A percentile compares a stretch with the other conserved stretches of the same genome.
Evolutionary conservation across 2,888 invertebrate species (phyloP).

Genomic region (Lithodes maja): DNA sequence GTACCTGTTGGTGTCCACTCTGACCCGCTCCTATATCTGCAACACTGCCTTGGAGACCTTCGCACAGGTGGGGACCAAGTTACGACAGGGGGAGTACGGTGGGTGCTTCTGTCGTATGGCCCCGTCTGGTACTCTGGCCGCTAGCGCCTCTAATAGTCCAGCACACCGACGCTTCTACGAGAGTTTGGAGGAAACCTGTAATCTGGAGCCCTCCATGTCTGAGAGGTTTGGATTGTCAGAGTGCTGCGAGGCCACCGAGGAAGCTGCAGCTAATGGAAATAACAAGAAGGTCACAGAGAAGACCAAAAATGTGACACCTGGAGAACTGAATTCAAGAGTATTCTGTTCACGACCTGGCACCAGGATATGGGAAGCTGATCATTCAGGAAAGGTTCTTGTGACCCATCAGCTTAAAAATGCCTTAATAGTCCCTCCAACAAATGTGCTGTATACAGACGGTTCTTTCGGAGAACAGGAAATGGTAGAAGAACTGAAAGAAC

Average conservation of each 20-base stretch:
- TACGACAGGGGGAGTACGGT: conserved; percentile 62
- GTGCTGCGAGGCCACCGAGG: conserved; percentile 54
- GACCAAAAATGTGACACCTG: not conserved
- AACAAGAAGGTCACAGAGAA: not conserved
- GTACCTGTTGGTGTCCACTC: conserved; percentile 65
- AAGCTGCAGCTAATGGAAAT: not conserved
- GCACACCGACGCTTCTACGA: conserved; percentile 13
- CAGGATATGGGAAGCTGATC: conserved; percentile 64
- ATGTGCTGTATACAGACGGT: conserved; percentile 50
- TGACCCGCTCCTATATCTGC: conserved; percentile 61
- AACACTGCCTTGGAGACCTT: conserved; percentile 63
- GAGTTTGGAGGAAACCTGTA: conserved; percentile 14
- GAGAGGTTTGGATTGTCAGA: conserved; percentile 44
- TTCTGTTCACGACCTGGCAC: conserved; percentile 62
- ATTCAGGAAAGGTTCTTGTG: conserved; percentile 58
- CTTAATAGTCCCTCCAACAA: conserved; percentile 40
- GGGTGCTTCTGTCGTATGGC: conserved; percentile 58
- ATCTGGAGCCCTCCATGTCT: not conserved
- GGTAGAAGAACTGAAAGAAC: conserved; percentile 8
- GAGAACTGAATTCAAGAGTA: conserved; percentile 16
- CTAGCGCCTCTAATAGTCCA: not conserved
- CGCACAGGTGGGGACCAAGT: conserved; percentile 57
- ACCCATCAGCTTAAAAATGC: conserved; percentile 64
- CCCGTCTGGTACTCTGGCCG: not conserved
- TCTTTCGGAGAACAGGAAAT: conserved; percentile 32